A percentile compares a stretch with the other conserved stretches of the same genome.
Conservation (phyloP, 2,797 vertebrate genomes). For the Lepilemur ruficaudatus region DNA sequence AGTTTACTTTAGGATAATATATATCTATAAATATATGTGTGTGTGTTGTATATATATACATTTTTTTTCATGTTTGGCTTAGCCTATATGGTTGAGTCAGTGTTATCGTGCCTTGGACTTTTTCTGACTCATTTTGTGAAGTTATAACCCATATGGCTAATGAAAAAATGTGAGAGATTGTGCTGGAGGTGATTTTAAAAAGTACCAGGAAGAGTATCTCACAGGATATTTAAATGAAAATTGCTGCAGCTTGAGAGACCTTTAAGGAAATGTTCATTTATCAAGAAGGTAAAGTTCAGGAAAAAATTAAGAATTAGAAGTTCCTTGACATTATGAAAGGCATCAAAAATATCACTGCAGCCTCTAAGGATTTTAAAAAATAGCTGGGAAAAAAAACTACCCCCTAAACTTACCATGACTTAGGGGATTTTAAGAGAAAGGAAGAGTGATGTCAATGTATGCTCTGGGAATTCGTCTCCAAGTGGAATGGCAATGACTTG, state of each 20-base stretch:
- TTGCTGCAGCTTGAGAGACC: neutral
- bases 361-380: constrained; percentile 42
- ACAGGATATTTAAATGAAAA: neutral
- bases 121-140: neutral
- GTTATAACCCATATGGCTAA: neutral
- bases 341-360: constrained; percentile 12
- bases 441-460: neutral
- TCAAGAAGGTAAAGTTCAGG: constrained; percentile 42
- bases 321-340: constrained; percentile 1
- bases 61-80: neutral
- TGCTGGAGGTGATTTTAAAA: neutral
- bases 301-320: neutral
- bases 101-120: neutral
- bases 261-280: neutral
- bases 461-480: constrained; percentile 24
- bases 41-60: no score
- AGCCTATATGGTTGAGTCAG: neutral
- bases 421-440: constrained; percentile 41
- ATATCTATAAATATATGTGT: neutral
- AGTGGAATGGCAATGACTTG: neutral
- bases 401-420: neutral
- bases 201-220: neutral
- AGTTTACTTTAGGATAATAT: neutral
- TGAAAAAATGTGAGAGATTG: neutral
- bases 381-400: neutral